phyloP scores from a whole-genome alignment of 1,140 invertebrate genomes.

The Bombus pascuorum region DNA sequence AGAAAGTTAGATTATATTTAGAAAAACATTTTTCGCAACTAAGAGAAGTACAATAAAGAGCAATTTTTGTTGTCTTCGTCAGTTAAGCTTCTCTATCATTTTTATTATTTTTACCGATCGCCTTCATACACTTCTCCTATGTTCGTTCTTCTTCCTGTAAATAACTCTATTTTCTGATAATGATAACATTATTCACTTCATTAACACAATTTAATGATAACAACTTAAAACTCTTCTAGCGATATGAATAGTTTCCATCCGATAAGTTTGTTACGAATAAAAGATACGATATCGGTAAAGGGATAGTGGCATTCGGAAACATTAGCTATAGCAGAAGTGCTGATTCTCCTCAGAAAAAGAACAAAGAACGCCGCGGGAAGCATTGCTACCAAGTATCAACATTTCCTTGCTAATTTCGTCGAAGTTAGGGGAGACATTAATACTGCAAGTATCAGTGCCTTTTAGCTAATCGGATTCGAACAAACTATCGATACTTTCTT shows the following conservation, averaged over 20 bases:
- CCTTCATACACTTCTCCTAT: background rate
- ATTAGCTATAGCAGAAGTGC: background rate
- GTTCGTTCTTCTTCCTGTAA: background rate
- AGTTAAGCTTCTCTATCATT: background rate
- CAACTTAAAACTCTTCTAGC: background rate
- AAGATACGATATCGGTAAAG: background rate
- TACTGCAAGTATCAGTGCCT: background rate
- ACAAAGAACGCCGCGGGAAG: background rate
- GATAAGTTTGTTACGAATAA: background rate
- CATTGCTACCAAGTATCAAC: background rate
- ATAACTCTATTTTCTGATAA: background rate
- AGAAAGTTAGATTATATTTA: background rate
- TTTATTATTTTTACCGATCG: background rate
- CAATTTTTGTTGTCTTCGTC: background rate
- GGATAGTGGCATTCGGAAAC: background rate
- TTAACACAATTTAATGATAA: background rate
- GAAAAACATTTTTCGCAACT: background rate
- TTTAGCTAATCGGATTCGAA: background rate
- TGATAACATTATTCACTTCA: too few species aligned
- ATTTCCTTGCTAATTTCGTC: background rate
- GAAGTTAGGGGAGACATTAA: background rate
- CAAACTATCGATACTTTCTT: background rate
- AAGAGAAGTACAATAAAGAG: background rate
- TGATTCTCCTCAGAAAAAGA: background rate
- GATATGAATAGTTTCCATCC: background rate